phyloP scores from a whole-genome alignment of 2,888 invertebrate species.

The Xestia sexstrigata region DNA sequence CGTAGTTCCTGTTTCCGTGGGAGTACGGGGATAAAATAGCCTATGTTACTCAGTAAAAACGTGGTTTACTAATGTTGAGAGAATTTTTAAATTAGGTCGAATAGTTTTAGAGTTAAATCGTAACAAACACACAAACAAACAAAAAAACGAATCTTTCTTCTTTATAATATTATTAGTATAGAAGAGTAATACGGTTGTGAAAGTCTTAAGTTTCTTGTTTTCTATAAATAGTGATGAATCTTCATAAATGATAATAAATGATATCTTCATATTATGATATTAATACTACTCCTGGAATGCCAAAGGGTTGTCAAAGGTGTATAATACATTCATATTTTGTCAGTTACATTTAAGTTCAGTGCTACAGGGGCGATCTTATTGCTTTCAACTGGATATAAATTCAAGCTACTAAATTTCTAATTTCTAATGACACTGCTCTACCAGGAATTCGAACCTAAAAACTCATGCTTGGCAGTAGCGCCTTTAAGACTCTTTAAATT shows the following conservation, averaged over 20 bases:
- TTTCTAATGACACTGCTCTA: background rate
- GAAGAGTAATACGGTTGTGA: background rate
- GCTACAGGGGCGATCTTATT: background rate
- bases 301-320: background rate
- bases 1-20: no score
- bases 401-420: background rate
- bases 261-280: background rate
- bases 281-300: background rate
- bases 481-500: background rate
- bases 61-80: no score
- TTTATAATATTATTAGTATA: no score
- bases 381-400: background rate
- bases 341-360: background rate
- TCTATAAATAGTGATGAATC: background rate
- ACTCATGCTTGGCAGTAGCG: background rate
- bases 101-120: no score
- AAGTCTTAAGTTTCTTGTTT: background rate
- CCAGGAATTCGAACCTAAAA: background rate
- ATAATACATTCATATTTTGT: background rate
- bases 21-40: no score
- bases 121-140: no score
- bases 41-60: no score
- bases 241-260: no score
- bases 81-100: no score
- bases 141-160: no score